Conservation (phyloP, 2,797 vertebrate species). For the Bryconaethiops microstoma region DNA sequence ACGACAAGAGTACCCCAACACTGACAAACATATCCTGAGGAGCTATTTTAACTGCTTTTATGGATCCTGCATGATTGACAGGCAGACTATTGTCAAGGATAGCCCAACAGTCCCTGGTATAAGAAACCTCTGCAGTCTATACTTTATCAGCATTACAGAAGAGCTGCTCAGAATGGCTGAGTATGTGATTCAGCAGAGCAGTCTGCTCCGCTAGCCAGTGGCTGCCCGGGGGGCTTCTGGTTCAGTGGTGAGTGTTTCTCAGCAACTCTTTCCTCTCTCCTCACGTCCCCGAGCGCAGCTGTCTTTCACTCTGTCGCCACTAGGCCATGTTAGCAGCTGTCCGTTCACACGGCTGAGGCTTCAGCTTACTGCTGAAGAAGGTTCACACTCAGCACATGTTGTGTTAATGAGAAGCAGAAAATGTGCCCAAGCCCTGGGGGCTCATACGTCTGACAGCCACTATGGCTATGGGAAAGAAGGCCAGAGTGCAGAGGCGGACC, state of each 20-base stretch:
- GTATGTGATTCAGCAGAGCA: slow-evolving; percentile 6
- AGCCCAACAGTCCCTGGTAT: not conserved
- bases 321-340: slow-evolving; percentile 33
- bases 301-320: slow-evolving; percentile 32
- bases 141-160: slow-evolving; percentile 6
- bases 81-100: slow-evolving; percentile 14
- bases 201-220: slow-evolving; percentile 46
- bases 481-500: not conserved
- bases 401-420: slow-evolving; percentile 72
- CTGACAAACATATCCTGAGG: slow-evolving; percentile 15
- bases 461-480: not conserved
- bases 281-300: slow-evolving; percentile 32
- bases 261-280: slow-evolving; percentile 9
- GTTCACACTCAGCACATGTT: slow-evolving; percentile 58
- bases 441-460: slow-evolving; percentile 26
- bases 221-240: slow-evolving; percentile 27
- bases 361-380: slow-evolving; percentile 55
- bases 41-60: slow-evolving; percentile 8
- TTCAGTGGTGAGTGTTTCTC: slow-evolving; percentile 28
- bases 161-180: slow-evolving; percentile 10
- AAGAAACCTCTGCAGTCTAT: not conserved
- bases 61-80: slow-evolving; percentile 35
- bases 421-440: slow-evolving; percentile 51
- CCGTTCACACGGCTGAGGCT: slow-evolving; percentile 37
- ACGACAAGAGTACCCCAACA: not conserved